Evolutionary conservation across 2,888 invertebrate genomes (phyloP).

Genomic region (Bombylius discolor): DNA sequence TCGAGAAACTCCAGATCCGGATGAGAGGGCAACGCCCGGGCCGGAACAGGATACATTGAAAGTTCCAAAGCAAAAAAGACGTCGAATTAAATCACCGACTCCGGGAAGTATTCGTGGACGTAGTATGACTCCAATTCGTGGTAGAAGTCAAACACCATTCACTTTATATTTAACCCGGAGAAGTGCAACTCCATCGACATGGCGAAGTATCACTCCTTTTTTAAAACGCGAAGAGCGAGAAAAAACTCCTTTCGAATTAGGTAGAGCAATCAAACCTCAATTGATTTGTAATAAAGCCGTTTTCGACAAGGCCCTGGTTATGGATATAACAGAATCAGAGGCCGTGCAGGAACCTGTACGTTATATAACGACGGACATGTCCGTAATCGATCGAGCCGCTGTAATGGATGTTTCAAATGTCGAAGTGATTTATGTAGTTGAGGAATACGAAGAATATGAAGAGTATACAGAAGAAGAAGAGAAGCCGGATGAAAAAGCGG

Average conservation of each 20-base stretch:
- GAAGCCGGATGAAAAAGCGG: conserved; percentile 13
- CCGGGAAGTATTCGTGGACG: conserved; percentile 33
- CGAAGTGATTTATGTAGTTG: conserved; percentile 37
- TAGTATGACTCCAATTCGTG: conserved; percentile 35
- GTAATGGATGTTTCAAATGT: conserved; percentile 38
- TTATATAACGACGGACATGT: conserved; percentile 36
- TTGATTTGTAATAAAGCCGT: conserved; percentile 34
- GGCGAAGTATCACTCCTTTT: conserved; percentile 37
- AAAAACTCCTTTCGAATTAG: conserved; percentile 36
- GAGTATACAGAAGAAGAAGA: conserved; percentile 24
- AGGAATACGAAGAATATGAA: conserved; percentile 32
- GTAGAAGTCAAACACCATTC: conserved; percentile 34
- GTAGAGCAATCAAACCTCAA: conserved; percentile 30
- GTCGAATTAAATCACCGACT: conserved; percentile 34
- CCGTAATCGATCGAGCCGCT: conserved; percentile 37
- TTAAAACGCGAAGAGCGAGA: conserved; percentile 35
- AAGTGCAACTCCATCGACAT: conserved; percentile 35
- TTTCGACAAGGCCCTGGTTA: conserved; percentile 34
- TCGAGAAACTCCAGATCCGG: conserved; percentile 18
- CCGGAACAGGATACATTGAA: conserved; percentile 29
- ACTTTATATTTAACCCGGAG: conserved; percentile 30
- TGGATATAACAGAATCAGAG: conserved; percentile 35
- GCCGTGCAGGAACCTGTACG: conserved; percentile 28
- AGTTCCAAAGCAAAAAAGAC: conserved; percentile 31
- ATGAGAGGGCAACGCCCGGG: conserved; percentile 21